Conservation (phyloP, 2,888 invertebrate species). For the Agonopterix alstromeriana region DNA sequence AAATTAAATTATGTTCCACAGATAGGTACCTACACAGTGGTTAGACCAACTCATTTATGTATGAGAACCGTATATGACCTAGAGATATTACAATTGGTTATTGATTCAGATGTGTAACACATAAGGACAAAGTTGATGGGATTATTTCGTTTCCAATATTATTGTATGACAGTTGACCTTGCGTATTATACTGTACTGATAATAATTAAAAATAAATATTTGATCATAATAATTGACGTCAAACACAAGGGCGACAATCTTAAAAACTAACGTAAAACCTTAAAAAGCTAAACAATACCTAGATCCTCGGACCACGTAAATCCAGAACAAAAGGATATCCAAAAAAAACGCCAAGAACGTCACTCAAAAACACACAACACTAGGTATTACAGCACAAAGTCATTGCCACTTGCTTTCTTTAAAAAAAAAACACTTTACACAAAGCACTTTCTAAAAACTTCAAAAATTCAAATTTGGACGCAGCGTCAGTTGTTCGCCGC, state of each 20-base stretch:
- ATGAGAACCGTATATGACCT: no score
- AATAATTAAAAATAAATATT: no score
- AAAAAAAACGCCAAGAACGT: conserved; percentile 32
- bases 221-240: no score
- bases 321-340: conserved; percentile 15
- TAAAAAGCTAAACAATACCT: conserved; percentile 3
- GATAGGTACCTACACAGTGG: no score
- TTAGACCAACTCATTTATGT: no score
- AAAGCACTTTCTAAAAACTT: conserved; percentile 36
- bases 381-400: conserved; percentile 25
- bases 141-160: background rate
- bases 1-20: no score
- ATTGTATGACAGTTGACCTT: no score
- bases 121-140: background rate
- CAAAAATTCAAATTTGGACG: conserved; percentile 14
- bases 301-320: background rate
- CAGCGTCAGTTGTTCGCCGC: conserved; percentile 36
- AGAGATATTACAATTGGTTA: background rate
- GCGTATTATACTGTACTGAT: background rate
- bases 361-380: conserved; percentile 28
- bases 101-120: conserved; percentile 3
- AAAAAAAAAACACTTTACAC: conserved; percentile 28
- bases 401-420: conserved; percentile 24
- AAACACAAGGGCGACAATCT: no score
- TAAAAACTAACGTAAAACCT: background rate